Percentiles rank a stretch among this genome's conserved stretches.
Conservation (phyloP, 2,888 invertebrate genomes). For the Cyclophora punctaria region DNA sequence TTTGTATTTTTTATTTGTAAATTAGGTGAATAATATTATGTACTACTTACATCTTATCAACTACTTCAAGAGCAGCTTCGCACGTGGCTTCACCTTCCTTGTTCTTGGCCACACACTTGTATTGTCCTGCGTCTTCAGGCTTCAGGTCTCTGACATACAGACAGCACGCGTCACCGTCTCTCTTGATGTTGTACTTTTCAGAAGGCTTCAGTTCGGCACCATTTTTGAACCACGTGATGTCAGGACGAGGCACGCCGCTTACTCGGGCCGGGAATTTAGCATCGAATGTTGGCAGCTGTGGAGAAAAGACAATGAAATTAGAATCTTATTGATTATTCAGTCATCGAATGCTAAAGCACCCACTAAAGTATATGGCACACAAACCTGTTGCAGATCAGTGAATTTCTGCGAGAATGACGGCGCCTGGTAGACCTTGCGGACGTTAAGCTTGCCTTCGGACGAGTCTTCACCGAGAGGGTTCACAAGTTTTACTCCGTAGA, state of each 20-base stretch:
- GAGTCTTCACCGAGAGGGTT: constrained; percentile 86
- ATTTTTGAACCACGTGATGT: constrained; percentile 91
- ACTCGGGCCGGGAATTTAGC: constrained; percentile 89
- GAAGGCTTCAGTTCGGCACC: constrained; percentile 80
- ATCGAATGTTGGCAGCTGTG: constrained; percentile 82
- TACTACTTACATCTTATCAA: constrained; percentile 85
- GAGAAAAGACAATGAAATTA: background rate
- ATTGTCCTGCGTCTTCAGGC: constrained; percentile 81
- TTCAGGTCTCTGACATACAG: constrained; percentile 82
- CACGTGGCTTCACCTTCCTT: constrained; percentile 86
- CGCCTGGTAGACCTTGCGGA: constrained; percentile 86
- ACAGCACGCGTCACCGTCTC: constrained; percentile 87
- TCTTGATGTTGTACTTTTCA: constrained; percentile 82
- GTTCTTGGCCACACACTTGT: constrained; percentile 86
- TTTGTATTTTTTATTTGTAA: background rate
- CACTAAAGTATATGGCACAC: background rate
- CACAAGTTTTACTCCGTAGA: constrained; percentile 83
- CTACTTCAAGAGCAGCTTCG: constrained; percentile 83
- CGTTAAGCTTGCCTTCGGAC: constrained; percentile 80
- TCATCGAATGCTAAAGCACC: background rate
- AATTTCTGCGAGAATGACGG: constrained; percentile 85
- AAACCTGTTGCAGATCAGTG: constrained; percentile 66
- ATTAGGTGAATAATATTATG: background rate
- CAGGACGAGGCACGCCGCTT: constrained; percentile 87
- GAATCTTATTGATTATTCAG: background rate